These are phyloP conservation scores for Adelognathus sp. DNA, from an alignment of 2,888 invertebrate species.

Conservation along the genomic window DNA sequence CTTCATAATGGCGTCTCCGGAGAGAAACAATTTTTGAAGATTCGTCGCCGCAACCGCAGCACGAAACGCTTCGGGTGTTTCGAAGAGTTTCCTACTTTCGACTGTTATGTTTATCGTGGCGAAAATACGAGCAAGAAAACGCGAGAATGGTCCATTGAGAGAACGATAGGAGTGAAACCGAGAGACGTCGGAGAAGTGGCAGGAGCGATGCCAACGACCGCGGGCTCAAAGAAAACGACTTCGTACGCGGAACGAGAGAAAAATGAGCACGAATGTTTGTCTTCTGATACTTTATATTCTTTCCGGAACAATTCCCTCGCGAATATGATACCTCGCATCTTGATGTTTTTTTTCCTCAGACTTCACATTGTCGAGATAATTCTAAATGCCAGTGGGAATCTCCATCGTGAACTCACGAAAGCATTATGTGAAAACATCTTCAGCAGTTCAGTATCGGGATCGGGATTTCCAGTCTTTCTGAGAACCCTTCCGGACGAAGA, in stretches of 20 bases:
- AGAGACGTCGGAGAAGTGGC: conserved; percentile 9
- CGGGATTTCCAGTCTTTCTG: not conserved
- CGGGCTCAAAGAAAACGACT: conserved; percentile 10
- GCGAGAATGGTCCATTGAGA: not conserved
- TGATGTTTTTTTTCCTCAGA: conserved; percentile 34
- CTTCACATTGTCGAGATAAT: conserved; percentile 46
- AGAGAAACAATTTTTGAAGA: conserved; percentile 11
- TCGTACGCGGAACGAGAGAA: conserved; percentile 33
- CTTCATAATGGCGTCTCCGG: not conserved
- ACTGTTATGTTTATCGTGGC: conserved; percentile 27
- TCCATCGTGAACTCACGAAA: not conserved
- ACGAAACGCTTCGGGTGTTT: conserved; percentile 6
- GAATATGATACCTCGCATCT: conserved; percentile 1
- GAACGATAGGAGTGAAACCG: conserved; percentile 12
- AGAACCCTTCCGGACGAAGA: too few relatives aligned
- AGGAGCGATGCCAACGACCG: conserved; percentile 2
- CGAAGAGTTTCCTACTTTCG: not conserved
- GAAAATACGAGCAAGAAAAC: not conserved
- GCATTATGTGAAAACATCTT: not conserved
- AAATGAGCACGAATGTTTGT: conserved; percentile 57
- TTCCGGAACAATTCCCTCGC: not conserved
- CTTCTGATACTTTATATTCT: conserved; percentile 32
- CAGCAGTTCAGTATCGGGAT: not conserved
- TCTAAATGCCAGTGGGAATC: conserved; percentile 19
- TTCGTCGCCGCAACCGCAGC: conserved; percentile 7